A percentile compares a stretch with the other conserved stretches of the same genome.
These are phyloP conservation scores for Auanema sp. DNA, from an alignment of 2,888 invertebrate genomes.

Conservation along the genomic window DNA sequence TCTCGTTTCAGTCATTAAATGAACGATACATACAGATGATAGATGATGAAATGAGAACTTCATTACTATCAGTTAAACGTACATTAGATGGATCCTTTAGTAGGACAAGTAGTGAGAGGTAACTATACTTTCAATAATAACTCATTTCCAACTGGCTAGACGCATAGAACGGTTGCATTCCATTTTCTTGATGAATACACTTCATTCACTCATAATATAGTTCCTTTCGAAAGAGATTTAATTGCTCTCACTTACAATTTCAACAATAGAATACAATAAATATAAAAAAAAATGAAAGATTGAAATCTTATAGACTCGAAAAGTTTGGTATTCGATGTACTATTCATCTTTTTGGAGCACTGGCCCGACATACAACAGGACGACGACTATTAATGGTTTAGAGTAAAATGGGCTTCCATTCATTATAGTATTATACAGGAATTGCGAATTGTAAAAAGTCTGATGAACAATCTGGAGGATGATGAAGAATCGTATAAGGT, in stretches of 20 bases:
- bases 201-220: too few species aligned
- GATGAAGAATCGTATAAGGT: conserved; percentile 25
- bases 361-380: conserved; percentile 43
- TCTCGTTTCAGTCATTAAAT: conserved; percentile 64
- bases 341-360: conserved; percentile 44
- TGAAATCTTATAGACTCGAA: conserved; percentile 12
- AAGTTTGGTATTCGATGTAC: conserved; percentile 40
- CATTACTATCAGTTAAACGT: conserved; percentile 80
- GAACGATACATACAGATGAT: conserved; percentile 81
- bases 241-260: background rate
- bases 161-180: too few species aligned
- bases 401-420: conserved; percentile 7
- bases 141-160: too few species aligned
- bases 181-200: too few species aligned
- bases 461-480: conserved; percentile 22
- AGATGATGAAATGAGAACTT: conserved; percentile 85
- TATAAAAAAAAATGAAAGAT: background rate
- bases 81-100: conserved; percentile 79
- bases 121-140: conserved; percentile 13
- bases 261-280: conserved; percentile 2
- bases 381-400: conserved; percentile 27
- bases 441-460: conserved; percentile 23
- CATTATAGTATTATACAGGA: conserved; percentile 11
- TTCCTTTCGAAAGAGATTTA: background rate
- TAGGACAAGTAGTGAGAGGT: conserved; percentile 70